These are phyloP conservation scores for Calameuta filiformis DNA, from an alignment of 2,888 invertebrate genomes.

Conservation along the genomic window DNA sequence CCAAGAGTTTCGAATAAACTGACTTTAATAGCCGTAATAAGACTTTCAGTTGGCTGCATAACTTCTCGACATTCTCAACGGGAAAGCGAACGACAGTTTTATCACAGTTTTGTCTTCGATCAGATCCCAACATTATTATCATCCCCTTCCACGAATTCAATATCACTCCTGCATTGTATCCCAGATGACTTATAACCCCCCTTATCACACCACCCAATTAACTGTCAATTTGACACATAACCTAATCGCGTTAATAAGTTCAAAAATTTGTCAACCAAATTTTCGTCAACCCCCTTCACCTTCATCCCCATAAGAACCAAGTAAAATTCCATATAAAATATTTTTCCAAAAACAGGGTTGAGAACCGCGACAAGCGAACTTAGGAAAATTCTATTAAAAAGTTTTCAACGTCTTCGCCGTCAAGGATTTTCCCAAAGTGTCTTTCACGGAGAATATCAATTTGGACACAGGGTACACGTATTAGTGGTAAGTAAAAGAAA, in stretches of 20 bases:
- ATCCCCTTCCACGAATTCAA: slow-evolving; percentile 23
- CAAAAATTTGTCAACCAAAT: not conserved
- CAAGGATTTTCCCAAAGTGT: not conserved
- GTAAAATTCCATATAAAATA: not conserved
- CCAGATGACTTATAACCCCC: not conserved
- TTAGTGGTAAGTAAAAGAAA: not conserved
- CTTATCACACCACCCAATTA: not conserved
- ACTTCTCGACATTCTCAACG: not conserved
- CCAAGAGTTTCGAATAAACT: slow-evolving; percentile 38
- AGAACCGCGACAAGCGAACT: slow-evolving; percentile 13
- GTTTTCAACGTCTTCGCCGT: slow-evolving; percentile 30
- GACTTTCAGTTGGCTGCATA: slow-evolving; percentile 8
- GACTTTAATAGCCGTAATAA: slow-evolving; percentile 42
- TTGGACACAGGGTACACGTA: not conserved
- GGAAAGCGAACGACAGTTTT: slow-evolving; percentile 45
- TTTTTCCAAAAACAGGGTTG: not conserved
- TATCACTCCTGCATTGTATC: slow-evolving; percentile 47
- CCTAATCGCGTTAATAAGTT: not conserved
- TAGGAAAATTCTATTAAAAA: slow-evolving; percentile 36
- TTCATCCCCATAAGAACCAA: not conserved
- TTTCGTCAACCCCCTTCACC: not conserved
- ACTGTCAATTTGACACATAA: not conserved
- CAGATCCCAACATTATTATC: slow-evolving; percentile 45
- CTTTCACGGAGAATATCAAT: not conserved
- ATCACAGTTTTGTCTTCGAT: slow-evolving; percentile 49